A percentile compares a stretch with the other conserved stretches of the same genome.
phyloP scores from a whole-genome alignment of 2,113 vertebrate species.

The Ondatra zibethicus region DNA sequence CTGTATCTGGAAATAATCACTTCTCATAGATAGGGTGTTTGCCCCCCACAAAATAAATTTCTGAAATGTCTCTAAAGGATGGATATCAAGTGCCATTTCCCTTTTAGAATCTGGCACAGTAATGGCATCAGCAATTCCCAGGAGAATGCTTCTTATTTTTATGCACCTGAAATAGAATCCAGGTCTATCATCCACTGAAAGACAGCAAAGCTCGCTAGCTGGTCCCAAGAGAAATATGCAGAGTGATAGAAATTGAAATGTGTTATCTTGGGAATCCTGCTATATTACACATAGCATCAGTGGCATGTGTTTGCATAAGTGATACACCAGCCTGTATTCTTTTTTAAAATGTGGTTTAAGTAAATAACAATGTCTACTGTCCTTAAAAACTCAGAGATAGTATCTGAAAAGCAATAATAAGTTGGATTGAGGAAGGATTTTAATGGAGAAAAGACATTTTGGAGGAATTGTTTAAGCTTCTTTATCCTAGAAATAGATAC shows the following conservation, averaged over 20 bases:
- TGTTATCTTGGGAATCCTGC: constrained; percentile 55
- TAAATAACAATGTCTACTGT: constrained; percentile 10
- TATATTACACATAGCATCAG: constrained; percentile 22
- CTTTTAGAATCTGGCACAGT: constrained; percentile 69
- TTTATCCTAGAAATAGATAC: not conserved
- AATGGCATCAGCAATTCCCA: constrained; percentile 70
- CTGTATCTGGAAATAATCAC: constrained; percentile 59
- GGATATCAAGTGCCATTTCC: constrained; percentile 72
- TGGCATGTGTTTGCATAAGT: constrained; percentile 61
- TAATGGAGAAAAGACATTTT: not conserved
- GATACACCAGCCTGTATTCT: constrained; percentile 11
- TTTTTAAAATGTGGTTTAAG: constrained; percentile 49
- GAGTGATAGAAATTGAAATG: constrained; percentile 76
- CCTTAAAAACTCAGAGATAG: constrained; percentile 35
- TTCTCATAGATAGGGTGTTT: constrained; percentile 5
- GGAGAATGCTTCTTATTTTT: constrained; percentile 74
- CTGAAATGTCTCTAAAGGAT: constrained; percentile 52
- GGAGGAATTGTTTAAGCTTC: not conserved
- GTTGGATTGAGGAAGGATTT: not conserved
- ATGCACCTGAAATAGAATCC: constrained; percentile 77
- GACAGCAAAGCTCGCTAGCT: constrained; percentile 54
- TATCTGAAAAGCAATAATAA: not conserved
- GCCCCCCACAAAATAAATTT: constrained; percentile 72
- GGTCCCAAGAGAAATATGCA: constrained; percentile 76
- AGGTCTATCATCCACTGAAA: constrained; percentile 68